Conservation (phyloP, 2,888 invertebrate genomes). For the Hanleya hanleyi region DNA sequence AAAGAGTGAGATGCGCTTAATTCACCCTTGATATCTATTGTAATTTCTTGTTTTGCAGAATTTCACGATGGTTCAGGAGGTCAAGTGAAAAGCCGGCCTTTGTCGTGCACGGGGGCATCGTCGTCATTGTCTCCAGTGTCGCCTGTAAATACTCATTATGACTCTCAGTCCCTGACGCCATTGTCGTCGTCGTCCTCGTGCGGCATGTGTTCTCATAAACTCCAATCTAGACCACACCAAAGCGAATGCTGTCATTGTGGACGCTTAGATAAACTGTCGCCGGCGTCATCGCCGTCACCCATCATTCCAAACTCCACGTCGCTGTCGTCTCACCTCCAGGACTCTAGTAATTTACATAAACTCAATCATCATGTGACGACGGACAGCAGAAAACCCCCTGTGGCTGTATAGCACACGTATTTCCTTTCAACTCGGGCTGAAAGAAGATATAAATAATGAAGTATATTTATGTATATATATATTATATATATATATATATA, state of each 20-base stretch:
- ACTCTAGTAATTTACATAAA: neutral
- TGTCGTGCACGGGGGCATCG: neutral
- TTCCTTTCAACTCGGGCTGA: neutral
- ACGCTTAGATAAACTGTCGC: neutral
- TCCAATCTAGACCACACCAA: neutral
- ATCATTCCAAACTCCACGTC: neutral
- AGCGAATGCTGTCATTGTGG: too few species aligned
- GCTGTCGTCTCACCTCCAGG: neutral
- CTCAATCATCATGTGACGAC: neutral
- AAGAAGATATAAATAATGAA: neutral
- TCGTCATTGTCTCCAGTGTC: neutral
- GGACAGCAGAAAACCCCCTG: neutral
- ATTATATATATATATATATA: neutral
- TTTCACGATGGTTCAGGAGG: neutral
- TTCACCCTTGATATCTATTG: too few species aligned
- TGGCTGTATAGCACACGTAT: neutral
- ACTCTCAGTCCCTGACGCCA: neutral
- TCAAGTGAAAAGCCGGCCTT: neutral
- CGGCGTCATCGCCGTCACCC: neutral
- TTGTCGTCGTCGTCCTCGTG: neutral
- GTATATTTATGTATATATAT: neutral
- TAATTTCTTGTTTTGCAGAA: neutral
- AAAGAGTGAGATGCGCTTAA: too few species aligned
- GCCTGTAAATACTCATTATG: slow-evolving; percentile 3
- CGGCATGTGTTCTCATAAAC: neutral